phyloP scores from a whole-genome alignment of 2,888 invertebrate genomes.

The Ditylenchus weischeri region DNA sequence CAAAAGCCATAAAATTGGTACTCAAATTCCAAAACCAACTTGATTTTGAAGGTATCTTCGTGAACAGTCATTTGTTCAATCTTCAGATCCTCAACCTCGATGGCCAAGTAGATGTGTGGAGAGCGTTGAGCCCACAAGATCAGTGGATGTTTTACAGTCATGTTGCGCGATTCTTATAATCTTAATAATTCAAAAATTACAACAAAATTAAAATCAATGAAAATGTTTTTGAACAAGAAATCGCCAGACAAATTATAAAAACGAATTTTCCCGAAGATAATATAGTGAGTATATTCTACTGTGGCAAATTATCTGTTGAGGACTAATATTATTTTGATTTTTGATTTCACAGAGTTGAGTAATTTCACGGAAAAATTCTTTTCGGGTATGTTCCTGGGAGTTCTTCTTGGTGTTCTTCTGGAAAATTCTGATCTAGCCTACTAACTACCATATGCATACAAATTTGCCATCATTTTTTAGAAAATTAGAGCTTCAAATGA shows the following conservation, averaged over 20 bases:
- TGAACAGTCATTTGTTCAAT: conserved; percentile 45
- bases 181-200: not conserved
- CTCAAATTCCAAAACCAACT: conserved; percentile 32
- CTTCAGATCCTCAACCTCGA: conserved; percentile 75
- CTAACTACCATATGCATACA: too few species aligned
- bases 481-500: too few species aligned
- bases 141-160: conserved; percentile 65
- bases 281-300: not conserved
- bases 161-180: not conserved
- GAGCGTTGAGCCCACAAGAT: conserved; percentile 90
- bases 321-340: too few species aligned
- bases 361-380: too few species aligned
- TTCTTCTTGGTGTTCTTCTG: too few species aligned
- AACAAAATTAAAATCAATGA: not conserved
- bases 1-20: too few species aligned
- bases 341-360: too few species aligned
- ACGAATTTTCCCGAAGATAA: conserved; percentile 6
- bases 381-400: too few species aligned
- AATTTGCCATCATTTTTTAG: too few species aligned
- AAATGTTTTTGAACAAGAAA: conserved; percentile 1
- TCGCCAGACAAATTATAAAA: conserved; percentile 5
- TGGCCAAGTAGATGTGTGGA: conserved; percentile 77
- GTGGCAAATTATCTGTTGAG: not conserved
- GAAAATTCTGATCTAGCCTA: too few species aligned
- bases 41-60: conserved; percentile 47